Conservation (phyloP, 2,888 invertebrate genomes). For the Aspidiotus rigidus region DNA sequence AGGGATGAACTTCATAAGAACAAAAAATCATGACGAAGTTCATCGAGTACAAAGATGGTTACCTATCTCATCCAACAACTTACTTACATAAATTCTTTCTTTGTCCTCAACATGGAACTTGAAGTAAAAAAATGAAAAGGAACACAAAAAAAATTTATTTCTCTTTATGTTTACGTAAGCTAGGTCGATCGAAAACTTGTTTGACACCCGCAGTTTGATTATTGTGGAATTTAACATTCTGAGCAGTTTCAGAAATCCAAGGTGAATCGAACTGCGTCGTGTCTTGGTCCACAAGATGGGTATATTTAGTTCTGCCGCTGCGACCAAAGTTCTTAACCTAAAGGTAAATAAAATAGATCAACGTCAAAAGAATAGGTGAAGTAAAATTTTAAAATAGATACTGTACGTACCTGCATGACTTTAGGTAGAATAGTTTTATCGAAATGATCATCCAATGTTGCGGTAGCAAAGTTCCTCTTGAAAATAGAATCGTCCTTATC, state of each 20-base stretch:
- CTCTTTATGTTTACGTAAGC: slow-evolving; percentile 49
- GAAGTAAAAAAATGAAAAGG: too few relatives aligned
- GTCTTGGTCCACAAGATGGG: slow-evolving; percentile 97
- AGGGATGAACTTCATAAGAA: too few relatives aligned
- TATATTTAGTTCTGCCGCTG: slow-evolving; percentile 97
- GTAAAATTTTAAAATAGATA: slow-evolving; percentile 2
- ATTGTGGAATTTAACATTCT: slow-evolving; percentile 75
- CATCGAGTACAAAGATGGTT: too few relatives aligned
- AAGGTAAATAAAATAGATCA: not conserved
- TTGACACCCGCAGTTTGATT: slow-evolving; percentile 88
- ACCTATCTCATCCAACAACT: too few relatives aligned
- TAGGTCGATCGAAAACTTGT: slow-evolving; percentile 82
- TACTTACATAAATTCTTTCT: too few relatives aligned
- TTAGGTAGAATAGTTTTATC: slow-evolving; percentile 97
- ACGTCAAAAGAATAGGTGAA: not conserved
- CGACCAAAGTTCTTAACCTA: slow-evolving; percentile 97
- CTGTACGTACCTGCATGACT: slow-evolving; percentile 76
- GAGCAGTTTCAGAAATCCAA: slow-evolving; percentile 86
- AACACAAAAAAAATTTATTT: slow-evolving; percentile 5
- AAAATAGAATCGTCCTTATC: slow-evolving; percentile 84
- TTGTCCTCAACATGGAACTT: too few relatives aligned
- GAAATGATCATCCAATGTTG: slow-evolving; percentile 97
- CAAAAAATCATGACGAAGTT: too few relatives aligned
- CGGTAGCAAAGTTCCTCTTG: slow-evolving; percentile 87
- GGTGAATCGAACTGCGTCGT: slow-evolving; percentile 96